phyloP scores from a whole-genome alignment of 1,140 invertebrate genomes.

The Papilio aristodemus region DNA sequence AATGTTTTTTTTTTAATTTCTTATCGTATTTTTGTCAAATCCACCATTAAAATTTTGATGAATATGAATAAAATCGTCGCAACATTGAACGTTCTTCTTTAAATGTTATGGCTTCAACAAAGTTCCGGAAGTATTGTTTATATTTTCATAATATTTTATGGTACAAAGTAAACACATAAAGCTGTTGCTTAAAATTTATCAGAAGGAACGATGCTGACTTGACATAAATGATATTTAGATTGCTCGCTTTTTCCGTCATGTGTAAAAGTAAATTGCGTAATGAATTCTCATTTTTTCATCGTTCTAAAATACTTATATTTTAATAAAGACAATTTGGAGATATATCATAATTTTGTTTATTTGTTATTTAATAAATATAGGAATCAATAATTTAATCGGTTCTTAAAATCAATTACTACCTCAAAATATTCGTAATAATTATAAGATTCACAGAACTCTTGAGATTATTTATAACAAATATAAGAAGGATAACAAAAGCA shows the following conservation, averaged over 20 bases:
- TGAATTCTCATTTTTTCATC: constrained; percentile 1
- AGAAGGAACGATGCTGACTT: constrained; percentile 5
- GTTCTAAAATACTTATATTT: not conserved
- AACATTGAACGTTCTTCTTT: constrained; percentile 7
- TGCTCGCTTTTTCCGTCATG: not conserved
- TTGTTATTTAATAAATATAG: too few species aligned
- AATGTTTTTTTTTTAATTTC: not conserved
- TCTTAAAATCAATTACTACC: too few species aligned
- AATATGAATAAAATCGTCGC: constrained; percentile 3
- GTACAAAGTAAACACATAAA: constrained; percentile 19
- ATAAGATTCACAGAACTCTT: too few species aligned
- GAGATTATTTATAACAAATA: too few species aligned
- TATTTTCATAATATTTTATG: constrained; percentile 14
- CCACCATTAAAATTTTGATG: too few species aligned
- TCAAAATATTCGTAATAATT: too few species aligned
- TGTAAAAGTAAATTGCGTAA: not conserved
- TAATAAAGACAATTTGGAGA: not conserved
- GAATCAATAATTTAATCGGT: too few species aligned
- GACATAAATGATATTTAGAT: constrained; percentile 22
- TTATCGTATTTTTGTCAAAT: too few species aligned
- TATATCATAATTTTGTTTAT: too few species aligned
- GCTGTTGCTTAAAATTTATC: constrained; percentile 15
- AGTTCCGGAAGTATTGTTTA: constrained; percentile 4
- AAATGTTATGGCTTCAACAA: not conserved
- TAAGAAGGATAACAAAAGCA: too few species aligned